Evolutionary conservation across 2,797 vertebrate species (phyloP).

Genomic region (Arrhamphus sclerolepis): DNA sequence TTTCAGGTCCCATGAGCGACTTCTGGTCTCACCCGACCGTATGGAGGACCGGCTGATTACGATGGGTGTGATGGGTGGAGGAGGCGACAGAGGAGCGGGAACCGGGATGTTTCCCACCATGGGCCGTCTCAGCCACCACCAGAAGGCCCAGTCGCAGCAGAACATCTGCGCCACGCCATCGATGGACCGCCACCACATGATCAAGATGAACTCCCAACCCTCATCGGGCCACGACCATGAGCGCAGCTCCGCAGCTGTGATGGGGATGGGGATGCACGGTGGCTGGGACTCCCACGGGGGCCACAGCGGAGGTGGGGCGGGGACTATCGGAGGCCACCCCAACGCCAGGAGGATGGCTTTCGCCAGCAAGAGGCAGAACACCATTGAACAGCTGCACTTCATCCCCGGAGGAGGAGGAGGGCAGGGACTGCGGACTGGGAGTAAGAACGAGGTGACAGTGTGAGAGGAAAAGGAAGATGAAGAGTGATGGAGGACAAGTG

Average conservation of each 20-base stretch:
- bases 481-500: slow-evolving; percentile 13
- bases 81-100: slow-evolving; percentile 54
- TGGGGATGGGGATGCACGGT: slow-evolving; percentile 56
- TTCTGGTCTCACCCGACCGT: slow-evolving; percentile 79
- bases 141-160: slow-evolving; percentile 88
- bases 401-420: slow-evolving; percentile 87
- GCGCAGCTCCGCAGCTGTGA: slow-evolving; percentile 53
- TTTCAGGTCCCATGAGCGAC: slow-evolving; percentile 82
- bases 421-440: slow-evolving; percentile 87
- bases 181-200: slow-evolving; percentile 88
- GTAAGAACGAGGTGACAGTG: slow-evolving; percentile 93
- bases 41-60: slow-evolving; percentile 76
- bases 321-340: slow-evolving; percentile 59
- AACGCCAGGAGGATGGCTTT: slow-evolving; percentile 85
- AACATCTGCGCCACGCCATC: slow-evolving; percentile 85
- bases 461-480: slow-evolving; percentile 55
- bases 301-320: slow-evolving; percentile 36
- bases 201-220: slow-evolving; percentile 90
- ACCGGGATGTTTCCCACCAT: slow-evolving; percentile 74
- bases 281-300: slow-evolving; percentile 66
- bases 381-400: slow-evolving; percentile 91
- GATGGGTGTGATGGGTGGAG: slow-evolving; percentile 63
- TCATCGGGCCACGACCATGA: slow-evolving; percentile 80
- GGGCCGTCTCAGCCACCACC: slow-evolving; percentile 81
- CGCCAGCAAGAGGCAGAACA: slow-evolving; percentile 88